phyloP scores from a whole-genome alignment of 2,113 vertebrate genomes.

The Ginglymostoma cirratum region DNA sequence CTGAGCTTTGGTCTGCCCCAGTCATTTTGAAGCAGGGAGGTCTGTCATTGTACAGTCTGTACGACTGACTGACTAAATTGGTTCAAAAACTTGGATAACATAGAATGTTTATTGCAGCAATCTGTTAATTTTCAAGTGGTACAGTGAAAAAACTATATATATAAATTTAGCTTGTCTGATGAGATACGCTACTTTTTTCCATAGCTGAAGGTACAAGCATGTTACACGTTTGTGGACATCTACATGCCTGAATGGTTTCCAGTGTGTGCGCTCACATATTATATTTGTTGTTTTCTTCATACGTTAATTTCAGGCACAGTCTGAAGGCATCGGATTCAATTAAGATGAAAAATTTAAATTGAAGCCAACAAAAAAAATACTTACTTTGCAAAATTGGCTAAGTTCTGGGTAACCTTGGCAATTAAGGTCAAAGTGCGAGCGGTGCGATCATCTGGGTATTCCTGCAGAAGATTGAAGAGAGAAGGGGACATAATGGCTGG shows the following conservation, averaged over 20 bases:
- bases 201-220: background rate
- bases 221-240: background rate
- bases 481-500: constrained; percentile 98
- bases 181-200: background rate
- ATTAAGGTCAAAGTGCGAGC: constrained; percentile 94
- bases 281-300: background rate
- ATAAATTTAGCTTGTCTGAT: background rate
- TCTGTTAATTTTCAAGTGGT: background rate
- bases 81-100: background rate
- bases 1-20: background rate
- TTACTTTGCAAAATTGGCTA: constrained; percentile 97
- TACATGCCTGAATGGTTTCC: background rate
- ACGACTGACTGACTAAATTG: background rate
- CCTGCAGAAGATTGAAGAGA: constrained; percentile 91
- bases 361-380: constrained; percentile 42
- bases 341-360: background rate
- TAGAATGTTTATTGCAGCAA: background rate
- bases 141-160: background rate
- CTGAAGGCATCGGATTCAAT: background rate
- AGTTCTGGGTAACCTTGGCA: constrained; percentile 97
- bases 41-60: background rate
- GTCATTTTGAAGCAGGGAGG: background rate
- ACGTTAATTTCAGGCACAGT: background rate
- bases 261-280: background rate
- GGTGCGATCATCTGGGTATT: constrained; percentile 93